Evolutionary conservation across 2,797 vertebrate genomes (phyloP).

Genomic region (Acanthurus lineatus): DNA sequence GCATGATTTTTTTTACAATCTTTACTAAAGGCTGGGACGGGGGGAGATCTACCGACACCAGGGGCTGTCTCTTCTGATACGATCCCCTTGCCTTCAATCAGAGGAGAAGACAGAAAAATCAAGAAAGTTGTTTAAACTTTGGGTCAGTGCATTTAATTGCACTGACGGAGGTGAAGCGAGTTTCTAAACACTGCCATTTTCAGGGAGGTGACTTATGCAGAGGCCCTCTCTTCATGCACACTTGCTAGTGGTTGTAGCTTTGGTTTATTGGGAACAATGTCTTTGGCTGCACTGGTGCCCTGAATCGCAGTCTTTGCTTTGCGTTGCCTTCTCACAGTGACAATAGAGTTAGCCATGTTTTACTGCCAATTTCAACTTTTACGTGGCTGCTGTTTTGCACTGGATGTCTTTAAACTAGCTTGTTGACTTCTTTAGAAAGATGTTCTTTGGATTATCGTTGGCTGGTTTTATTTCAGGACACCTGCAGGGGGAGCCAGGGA

Average conservation of each 20-base stretch:
- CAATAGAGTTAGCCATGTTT: constrained; percentile 88
- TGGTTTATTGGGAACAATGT: constrained; percentile 84
- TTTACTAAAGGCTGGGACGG: constrained; percentile 79
- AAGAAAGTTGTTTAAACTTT: constrained; percentile 55
- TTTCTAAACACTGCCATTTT: constrained; percentile 89
- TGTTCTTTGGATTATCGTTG: constrained; percentile 46
- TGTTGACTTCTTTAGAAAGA: constrained; percentile 65
- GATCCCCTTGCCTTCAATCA: constrained; percentile 86
- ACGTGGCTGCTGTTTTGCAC: constrained; percentile 88
- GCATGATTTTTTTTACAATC: constrained; percentile 87
- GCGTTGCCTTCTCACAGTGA: constrained; percentile 88
- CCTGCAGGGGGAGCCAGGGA: constrained; percentile 51
- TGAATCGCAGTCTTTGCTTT: constrained; percentile 85
- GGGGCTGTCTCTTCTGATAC: constrained; percentile 77
- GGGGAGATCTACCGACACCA: constrained; percentile 75
- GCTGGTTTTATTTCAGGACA: constrained; percentile 66
- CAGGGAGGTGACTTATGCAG: constrained; percentile 76
- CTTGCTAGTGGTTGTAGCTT: constrained; percentile 83
- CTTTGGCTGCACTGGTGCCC: constrained; percentile 80
- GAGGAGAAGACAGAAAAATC: constrained; percentile 64
- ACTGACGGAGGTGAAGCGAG: constrained; percentile 72
- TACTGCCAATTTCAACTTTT: constrained; percentile 87
- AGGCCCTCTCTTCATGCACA: constrained; percentile 81
- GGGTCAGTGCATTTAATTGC: constrained; percentile 51
- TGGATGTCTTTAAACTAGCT: constrained; percentile 81